Base-by-base conservation (phyloP, 1,140 invertebrate species). In the Drosophila grimshawi region DNA sequence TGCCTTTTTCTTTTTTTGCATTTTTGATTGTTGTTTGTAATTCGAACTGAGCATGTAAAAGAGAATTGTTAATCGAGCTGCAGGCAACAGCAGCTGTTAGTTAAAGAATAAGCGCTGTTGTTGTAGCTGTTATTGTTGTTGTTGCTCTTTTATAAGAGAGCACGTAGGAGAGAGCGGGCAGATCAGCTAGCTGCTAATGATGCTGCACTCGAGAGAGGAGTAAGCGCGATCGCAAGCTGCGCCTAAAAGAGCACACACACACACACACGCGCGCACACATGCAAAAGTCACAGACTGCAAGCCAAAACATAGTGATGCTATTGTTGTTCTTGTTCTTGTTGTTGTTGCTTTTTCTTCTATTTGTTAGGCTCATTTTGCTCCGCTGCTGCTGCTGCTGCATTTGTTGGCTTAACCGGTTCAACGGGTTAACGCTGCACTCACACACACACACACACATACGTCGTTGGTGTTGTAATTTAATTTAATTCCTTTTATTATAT, bases 331-430 rank as follows among this genome's bases (percentile, higher is more conserved):
- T 43, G 55, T 30, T 57, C 19, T 46, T 57, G 29, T 27, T 60
- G 6, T 29, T 56, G 10, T 51, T 39, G 39, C 46, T 46, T 56
- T 67, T 68, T 60, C n/a, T 52, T 68, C 60, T 32, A 49, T 63
- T 52, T 63, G 46, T 63, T 52, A 51, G 46, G 39, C 41, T 35
- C 41, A 55, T 46, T 46, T 32, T 59, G 32, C 8, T 8, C 43
- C 56, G 64, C n/a, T 60, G 55, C 19, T 62, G 67, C 5, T 56
- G 41, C 8, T 67, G 65, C 39, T 45, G 57, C 43, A 46, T 57
- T 33, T 66, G 49, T 37, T 59, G 45, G 45, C 45, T 46, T 45
- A 70, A 75, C 72, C 72, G 72, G 72, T 75, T 70, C 67, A 75
- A 75, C 72, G 52, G 72, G 72, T 75, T 70, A 45, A 65, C 37